Percentiles rank a stretch among this genome's conserved stretches.
Conservation (phyloP, 2,797 vertebrate species). For the Sebastes trivittatus region DNA sequence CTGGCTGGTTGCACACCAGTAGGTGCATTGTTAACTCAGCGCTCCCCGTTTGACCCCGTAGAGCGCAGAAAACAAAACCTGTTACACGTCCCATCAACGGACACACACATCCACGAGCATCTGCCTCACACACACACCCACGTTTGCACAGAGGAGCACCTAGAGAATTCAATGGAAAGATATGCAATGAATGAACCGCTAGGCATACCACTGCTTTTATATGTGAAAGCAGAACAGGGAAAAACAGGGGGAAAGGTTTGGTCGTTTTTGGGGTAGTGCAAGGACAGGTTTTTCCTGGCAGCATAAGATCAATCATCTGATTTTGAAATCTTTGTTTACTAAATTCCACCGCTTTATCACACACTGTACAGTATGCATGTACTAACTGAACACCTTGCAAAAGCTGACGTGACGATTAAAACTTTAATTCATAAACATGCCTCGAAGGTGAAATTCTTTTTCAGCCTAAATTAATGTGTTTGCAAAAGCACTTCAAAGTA, state of each 20-base stretch:
- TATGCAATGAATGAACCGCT: background rate
- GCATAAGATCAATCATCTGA: background rate
- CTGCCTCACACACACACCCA: background rate
- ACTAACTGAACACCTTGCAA: conserved; percentile 6
- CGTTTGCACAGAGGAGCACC: background rate
- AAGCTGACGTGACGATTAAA: background rate
- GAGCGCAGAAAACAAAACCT: conserved; percentile 76
- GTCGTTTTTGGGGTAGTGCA: background rate
- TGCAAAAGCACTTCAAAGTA: conserved; percentile 15
- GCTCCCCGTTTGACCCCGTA: conserved; percentile 74
- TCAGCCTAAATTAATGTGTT: conserved; percentile 4
- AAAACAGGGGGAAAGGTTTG: background rate
- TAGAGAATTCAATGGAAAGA: background rate
- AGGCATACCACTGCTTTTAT: background rate
- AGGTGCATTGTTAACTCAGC: conserved; percentile 75
- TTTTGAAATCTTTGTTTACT: conserved; percentile 23
- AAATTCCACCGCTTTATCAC: conserved; percentile 4
- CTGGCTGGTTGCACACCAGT: conserved; percentile 81
- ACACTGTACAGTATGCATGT: conserved; percentile 1
- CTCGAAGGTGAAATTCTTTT: conserved; percentile 25
- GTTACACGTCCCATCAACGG: conserved; percentile 62
- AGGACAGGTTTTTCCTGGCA: background rate
- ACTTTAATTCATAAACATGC: conserved; percentile 34
- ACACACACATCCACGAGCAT: conserved; percentile 39
- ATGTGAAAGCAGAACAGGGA: background rate